Evolutionary conservation across 2,113 vertebrate species (phyloP).

Genomic region (Choloepus hoffmanni): DNA sequence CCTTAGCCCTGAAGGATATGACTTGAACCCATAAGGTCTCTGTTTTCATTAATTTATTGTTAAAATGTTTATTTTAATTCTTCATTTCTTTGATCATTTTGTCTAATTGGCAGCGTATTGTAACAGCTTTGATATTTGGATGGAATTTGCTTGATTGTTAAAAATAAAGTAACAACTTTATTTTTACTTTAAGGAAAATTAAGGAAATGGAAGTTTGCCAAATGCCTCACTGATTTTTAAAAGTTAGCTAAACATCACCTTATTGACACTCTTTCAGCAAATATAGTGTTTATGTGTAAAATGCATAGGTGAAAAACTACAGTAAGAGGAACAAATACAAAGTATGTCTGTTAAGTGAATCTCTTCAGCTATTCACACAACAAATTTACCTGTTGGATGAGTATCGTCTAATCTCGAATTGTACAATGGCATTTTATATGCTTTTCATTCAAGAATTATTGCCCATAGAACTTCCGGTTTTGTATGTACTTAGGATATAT

Average conservation of each 20-base stretch:
- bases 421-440: not conserved
- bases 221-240: not conserved
- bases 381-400: not conserved
- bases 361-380: conserved; percentile 42
- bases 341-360: conserved; percentile 15
- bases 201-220: conserved; percentile 43
- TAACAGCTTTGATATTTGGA: not conserved
- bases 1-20: not conserved
- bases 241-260: not conserved
- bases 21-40: not conserved
- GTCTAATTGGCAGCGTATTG: not conserved
- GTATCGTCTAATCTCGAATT: not conserved
- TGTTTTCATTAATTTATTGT: not conserved
- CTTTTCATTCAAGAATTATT: not conserved
- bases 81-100: conserved; percentile 34
- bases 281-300: not conserved
- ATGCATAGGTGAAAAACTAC: not conserved
- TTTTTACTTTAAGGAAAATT: not conserved
- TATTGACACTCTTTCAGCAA: not conserved
- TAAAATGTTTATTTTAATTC: conserved; percentile 4
- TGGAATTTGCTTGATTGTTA: conserved; percentile 39
- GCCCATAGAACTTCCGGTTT: not conserved
- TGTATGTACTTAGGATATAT: not conserved
- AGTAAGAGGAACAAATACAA: conserved; percentile 10
- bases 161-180: conserved; percentile 37